Evolutionary conservation across 2,797 vertebrate genomes (phyloP), one percentile per base, ranked within the genome.

Genomic region (Tenualosa ilisha): DNA sequence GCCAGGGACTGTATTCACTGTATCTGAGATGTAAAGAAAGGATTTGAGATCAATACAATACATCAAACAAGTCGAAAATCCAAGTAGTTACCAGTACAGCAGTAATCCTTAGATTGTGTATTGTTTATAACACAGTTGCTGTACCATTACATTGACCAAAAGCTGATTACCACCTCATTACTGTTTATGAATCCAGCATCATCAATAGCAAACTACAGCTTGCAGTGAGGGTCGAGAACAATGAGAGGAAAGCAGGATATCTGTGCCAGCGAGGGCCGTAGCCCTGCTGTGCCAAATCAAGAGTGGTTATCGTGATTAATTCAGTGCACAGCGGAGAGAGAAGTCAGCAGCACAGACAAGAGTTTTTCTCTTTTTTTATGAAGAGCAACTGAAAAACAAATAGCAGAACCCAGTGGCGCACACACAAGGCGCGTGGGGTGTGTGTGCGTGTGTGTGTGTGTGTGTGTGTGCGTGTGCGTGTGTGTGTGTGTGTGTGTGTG

Each of bases 301-400:
- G 72, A 46, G 72, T 46, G 40, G 72, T 79, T 20, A 79, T 79
- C 20, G 37, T 79, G 72, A 79, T 79, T 79, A 79, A 79, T 79
- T 79, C 37, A 22, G 40, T 40, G 5, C 72, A 43, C 72, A 79
- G 37, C 40, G 5, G 72, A 79, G 72, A 40, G 68, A 79, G 15
- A 46, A 79, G 37, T 7, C 72, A 79, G 15, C 37, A 43, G 40
- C 12, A 79, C 12, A 79, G 6, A 17, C 5, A 9, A 49, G 46
- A 49, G 46, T n/a, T 31, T 68, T 31, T 68, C 31, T 9, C 7
- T 31, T 68, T 31, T 68, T 68, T 9, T 1, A 40, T 3, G 37
- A 72, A 65, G 3, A 31, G 15, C 12, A 72, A 72, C 37, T 17
- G 37, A 43, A 79, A 79, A 79, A 46, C 72, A 79, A 79, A 79